phyloP scores from a whole-genome alignment of 2,888 invertebrate genomes.

The Nezara viridula region DNA sequence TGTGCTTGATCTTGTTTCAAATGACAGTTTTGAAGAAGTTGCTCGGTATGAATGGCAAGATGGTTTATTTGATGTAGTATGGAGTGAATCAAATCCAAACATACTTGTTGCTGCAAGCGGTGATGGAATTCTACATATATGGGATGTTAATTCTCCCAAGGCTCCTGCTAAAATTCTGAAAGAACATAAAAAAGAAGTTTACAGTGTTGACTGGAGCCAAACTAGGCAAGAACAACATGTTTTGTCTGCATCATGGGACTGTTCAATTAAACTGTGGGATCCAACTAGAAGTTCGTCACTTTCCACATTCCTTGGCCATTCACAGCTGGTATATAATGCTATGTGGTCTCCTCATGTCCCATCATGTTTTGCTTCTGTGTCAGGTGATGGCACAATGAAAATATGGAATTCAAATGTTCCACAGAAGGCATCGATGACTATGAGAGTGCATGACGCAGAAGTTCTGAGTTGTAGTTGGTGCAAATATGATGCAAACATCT shows the following conservation, averaged over 20 bases:
- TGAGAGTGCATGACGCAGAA: conserved; percentile 82
- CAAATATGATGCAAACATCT: conserved; percentile 81
- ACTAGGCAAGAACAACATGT: conserved; percentile 78
- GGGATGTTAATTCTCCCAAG: conserved; percentile 74
- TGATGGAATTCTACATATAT: conserved; percentile 84
- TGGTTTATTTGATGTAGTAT: conserved; percentile 85
- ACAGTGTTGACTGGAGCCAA: conserved; percentile 86
- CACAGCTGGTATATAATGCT: conserved; percentile 84
- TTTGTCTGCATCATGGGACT: conserved; percentile 88
- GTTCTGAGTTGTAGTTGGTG: conserved; percentile 88
- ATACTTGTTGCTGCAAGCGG: conserved; percentile 84
- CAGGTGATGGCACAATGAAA: conserved; percentile 83
- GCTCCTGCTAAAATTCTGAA: conserved; percentile 69
- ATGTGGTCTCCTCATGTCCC: conserved; percentile 85
- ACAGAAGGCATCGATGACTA: conserved; percentile 72
- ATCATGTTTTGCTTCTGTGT: conserved; percentile 84
- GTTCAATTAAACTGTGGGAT: conserved; percentile 86
- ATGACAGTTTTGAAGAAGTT: conserved; percentile 73
- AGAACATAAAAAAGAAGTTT: conserved; percentile 83
- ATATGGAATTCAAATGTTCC: conserved; percentile 81
- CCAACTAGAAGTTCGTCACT: conserved; percentile 78
- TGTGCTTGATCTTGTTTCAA: conserved; percentile 75
- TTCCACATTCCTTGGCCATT: conserved; percentile 80
- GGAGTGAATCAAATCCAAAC: conserved; percentile 83
- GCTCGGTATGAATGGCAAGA: conserved; percentile 82